Evolutionary conservation across 2,888 invertebrate species (phyloP), one percentile per base, ranked within the genome.

Genomic region (Drosophila infuscata): DNA sequence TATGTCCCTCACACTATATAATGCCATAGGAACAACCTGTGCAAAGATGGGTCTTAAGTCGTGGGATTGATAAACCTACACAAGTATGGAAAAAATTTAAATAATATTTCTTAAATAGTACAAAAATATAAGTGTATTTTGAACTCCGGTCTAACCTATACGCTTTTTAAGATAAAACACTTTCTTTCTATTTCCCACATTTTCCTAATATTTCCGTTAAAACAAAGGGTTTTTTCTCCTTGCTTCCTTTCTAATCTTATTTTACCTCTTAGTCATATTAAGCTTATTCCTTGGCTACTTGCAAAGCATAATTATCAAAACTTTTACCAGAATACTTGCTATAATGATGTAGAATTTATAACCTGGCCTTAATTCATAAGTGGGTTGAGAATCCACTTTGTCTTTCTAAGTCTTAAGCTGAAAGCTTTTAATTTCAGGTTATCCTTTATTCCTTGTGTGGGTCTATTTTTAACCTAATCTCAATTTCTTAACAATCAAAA

Each of bases 401-500:
- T 9, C 29, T 17, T 30, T 17, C 6, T 43, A 56, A 56, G 41
- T 41, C 30, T 41, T 15, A 5, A 56, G 20, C n/a, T 30, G n/a
- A 57, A 17, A 6, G 57, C 11, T 51, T 35, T 36, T 15, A 20
- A 30, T 30, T 52, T 52, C 30, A 30, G 30, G 3, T 30, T 15
- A 12, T 20, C 9, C 15, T 17, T 8, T 36, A 1, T 52, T 20
- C n/a, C 35, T 43, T 29, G 29, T 30, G 11, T 25, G 29, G 11
- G 30, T 25, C 25, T 46, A 29, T 12, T 53, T 17, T 25, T 29
- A 30, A 35, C 8, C 46, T 11, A 35, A 3, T 36, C 17, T 32
- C 53, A 46, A 48, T 48, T 64, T 38, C 17, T 11, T 33, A 41
- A 25, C 65, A 20, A 35, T 38, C 12, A 12, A 17, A 29, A 12